Evolutionary conservation across 1,140 invertebrate species (phyloP), one percentile per base, ranked within the genome.

Genomic region (Lanistes nyassanus): DNA sequence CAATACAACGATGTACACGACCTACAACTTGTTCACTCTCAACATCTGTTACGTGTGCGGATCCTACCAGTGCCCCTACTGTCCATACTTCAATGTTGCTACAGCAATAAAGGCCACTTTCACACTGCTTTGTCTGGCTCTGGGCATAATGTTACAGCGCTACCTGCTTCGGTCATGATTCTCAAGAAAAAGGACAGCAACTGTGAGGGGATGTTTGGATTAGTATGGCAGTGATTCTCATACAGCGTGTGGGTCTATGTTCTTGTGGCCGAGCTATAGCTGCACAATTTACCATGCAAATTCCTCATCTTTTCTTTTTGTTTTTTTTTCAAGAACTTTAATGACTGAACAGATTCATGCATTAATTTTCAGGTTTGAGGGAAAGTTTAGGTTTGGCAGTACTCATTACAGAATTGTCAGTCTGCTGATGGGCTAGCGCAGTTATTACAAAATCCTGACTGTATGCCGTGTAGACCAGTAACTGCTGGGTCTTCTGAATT

Each of bases 31-130:
- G 3, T 97, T 97, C 88, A 90, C 95, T 23, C 89, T 98, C 37
- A 97, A 97, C 88, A 97, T 99, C 79, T 99, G 97, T 86, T 96
- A 98, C 86, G 97, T 98, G n/a, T 99, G 97, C 87, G 97, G 97
- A 47, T 98, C 96, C 31, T 98, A 95, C 62, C 97, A 98, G 88
- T 99, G 97, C 90, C 97, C 97, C 0, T 98, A 98, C 87, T 99
- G 97, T 90, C 94, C 95, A 2, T 84, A 84, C 77, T 90, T 88
- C 83, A 90, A 90, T 74, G 80, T 83, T 13, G 85, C 82, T 13
- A 81, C 81, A 0, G 65, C 83, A 16, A 72, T 86, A 21, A 82
- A 82, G 64, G 82, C 81, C 16, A 84, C 81, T 55, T 76, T 83
- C 67, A 83, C 82, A 19, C 56, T 80, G 2, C 55, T 72, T 19